A percentile compares a stretch with the other conserved stretches of the same genome.
These are phyloP conservation scores for Phengaris alcon DNA, from an alignment of 2,888 invertebrate genomes.

Conservation along the genomic window DNA sequence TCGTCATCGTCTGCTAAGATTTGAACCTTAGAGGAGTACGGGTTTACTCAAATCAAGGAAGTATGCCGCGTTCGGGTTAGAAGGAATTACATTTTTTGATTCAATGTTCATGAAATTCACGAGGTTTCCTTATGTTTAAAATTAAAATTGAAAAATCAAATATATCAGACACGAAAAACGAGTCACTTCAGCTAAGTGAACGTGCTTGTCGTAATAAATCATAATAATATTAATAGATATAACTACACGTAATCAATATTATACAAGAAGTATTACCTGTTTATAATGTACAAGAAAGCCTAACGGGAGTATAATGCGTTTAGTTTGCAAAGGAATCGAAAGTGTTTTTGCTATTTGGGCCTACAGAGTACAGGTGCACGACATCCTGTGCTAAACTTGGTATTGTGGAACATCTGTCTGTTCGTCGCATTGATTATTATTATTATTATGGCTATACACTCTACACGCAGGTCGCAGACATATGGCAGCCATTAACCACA, in stretches of 20 bases:
- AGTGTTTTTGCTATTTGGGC: slow-evolving; percentile 59
- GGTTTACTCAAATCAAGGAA: too few species aligned
- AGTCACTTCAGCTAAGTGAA: background rate
- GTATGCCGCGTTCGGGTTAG: too few species aligned
- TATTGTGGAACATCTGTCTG: slow-evolving; percentile 65
- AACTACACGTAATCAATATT: slow-evolving; percentile 15
- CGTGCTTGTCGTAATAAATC: slow-evolving; percentile 11
- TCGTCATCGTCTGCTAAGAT: too few species aligned
- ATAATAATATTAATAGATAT: background rate
- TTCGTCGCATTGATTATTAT: slow-evolving; percentile 20
- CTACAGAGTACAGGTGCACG: slow-evolving; percentile 64
- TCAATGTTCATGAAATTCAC: too few species aligned
- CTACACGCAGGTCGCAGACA: background rate
- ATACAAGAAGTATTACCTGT: background rate
- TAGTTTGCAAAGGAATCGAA: slow-evolving; percentile 32
- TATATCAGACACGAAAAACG: too few species aligned
- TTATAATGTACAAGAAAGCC: background rate
- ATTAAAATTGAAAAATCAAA: too few species aligned
- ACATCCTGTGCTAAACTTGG: slow-evolving; percentile 67
- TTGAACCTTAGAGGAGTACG: too few species aligned
- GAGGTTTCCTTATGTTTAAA: too few species aligned
- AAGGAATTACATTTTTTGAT: too few species aligned
- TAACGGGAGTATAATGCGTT: background rate
- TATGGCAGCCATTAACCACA: background rate
- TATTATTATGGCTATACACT: background rate